Conservation (phyloP, 2,888 invertebrate genomes). For the Timema podura region DNA sequence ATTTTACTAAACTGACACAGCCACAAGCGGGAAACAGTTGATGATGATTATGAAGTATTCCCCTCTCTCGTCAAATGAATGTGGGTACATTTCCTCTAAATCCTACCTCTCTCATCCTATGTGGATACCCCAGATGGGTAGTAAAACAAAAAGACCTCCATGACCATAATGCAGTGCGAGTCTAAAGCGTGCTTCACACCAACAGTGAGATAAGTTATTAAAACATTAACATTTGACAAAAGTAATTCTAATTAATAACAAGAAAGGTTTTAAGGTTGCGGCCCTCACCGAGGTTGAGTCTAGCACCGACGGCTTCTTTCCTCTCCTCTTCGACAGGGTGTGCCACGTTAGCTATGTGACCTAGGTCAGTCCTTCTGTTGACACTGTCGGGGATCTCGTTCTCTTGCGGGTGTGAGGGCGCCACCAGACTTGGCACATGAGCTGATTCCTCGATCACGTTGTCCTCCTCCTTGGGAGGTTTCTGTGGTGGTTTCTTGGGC, state of each 20-base stretch:
- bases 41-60: too few relatives aligned
- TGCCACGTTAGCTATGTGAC: constrained; percentile 52
- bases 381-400: constrained; percentile 60
- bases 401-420: constrained; percentile 64
- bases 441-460: constrained; percentile 21
- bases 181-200: too few relatives aligned
- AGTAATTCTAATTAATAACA: neutral
- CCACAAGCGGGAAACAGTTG: too few relatives aligned
- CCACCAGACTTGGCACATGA: constrained; percentile 34
- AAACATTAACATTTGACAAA: too few relatives aligned
- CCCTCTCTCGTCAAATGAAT: too few relatives aligned
- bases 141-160: too few relatives aligned
- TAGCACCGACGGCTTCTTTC: constrained; percentile 49
- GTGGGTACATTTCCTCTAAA: too few relatives aligned
- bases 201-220: too few relatives aligned
- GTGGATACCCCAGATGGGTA: too few relatives aligned
- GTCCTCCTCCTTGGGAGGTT: constrained; percentile 21
- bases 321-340: constrained; percentile 51
- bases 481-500: constrained; percentile 7
- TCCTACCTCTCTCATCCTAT: too few relatives aligned
- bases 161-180: too few relatives aligned
- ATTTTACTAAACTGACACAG: too few relatives aligned
- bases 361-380: constrained; percentile 42
- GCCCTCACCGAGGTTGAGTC: constrained; percentile 63
- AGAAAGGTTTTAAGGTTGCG: neutral